phyloP scores from a whole-genome alignment of 1,140 invertebrate species.

The Cyrtorhinus lividipennis region DNA sequence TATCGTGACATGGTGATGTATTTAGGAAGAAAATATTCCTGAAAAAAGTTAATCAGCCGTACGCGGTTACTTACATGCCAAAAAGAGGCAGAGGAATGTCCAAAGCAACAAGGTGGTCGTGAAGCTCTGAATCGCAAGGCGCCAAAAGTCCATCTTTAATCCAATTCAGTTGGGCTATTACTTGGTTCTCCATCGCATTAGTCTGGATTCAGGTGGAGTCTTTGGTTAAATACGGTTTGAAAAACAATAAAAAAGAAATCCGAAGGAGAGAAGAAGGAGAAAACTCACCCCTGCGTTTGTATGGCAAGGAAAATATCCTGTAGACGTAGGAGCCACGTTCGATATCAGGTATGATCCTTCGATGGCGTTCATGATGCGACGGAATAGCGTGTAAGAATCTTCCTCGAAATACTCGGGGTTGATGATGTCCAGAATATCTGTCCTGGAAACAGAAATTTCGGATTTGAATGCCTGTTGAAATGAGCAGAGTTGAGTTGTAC shows the following conservation, averaged over 20 bases:
- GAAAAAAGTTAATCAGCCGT: background rate
- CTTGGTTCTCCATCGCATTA: constrained; percentile 29
- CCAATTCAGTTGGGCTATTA: constrained; percentile 42
- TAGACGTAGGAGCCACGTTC: constrained; percentile 33
- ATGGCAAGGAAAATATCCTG: constrained; percentile 31
- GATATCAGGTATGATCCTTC: constrained; percentile 53
- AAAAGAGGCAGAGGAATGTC: constrained; percentile 65
- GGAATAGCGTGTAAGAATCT: constrained; percentile 40
- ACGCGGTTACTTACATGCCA: constrained; percentile 50
- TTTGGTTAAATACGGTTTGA: background rate
- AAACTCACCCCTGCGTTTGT: constrained; percentile 5
- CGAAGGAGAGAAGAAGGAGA: background rate
- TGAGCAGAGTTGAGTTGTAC: too few relatives aligned
- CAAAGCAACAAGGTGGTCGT: constrained; percentile 46
- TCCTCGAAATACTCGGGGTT: constrained; percentile 14
- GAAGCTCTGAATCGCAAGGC: constrained; percentile 46
- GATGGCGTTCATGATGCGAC: constrained; percentile 52
- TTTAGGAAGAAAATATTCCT: background rate
- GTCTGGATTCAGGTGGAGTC: too few relatives aligned
- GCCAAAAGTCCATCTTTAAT: constrained; percentile 52
- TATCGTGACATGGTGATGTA: background rate
- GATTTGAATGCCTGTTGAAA: too few relatives aligned
- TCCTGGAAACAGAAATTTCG: background rate
- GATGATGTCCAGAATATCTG: background rate
- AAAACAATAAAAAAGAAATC: background rate